Conservation (phyloP, 2,888 invertebrate species). For the Leucoma salicis region DNA sequence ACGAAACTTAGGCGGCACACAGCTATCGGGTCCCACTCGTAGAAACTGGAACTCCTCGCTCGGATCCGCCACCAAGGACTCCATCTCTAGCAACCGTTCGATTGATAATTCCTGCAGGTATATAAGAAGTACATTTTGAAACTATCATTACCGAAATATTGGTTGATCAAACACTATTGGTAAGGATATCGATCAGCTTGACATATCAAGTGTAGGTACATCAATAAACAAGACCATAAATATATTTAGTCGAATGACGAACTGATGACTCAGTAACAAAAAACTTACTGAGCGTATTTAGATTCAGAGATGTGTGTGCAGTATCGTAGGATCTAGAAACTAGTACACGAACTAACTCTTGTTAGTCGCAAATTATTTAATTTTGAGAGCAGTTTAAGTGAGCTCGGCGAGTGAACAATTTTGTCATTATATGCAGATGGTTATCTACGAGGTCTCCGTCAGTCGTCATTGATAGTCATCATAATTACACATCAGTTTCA, state of each 20-base stretch:
- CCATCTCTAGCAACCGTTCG: conserved; percentile 96
- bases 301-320: not conserved
- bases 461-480: not conserved
- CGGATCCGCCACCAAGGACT: conserved; percentile 79
- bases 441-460: not conserved
- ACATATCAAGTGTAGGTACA: no score
- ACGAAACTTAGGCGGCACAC: conserved; percentile 79
- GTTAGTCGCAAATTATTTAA: not conserved
- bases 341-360: not conserved
- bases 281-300: no score
- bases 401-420: conserved; percentile 1
- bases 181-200: no score
- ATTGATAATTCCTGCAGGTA: conserved; percentile 91
- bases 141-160: no score
- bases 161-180: no score
- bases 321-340: not conserved
- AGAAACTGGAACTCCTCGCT: conserved; percentile 78
- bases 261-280: no score
- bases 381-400: not conserved
- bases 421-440: not conserved
- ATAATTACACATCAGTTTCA: not conserved
- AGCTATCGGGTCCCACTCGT: conserved; percentile 81
- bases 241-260: no score
- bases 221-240: no score
- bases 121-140: no score